phyloP scores from a whole-genome alignment of 2,888 invertebrate genomes.

The Oxytorus armatus region DNA sequence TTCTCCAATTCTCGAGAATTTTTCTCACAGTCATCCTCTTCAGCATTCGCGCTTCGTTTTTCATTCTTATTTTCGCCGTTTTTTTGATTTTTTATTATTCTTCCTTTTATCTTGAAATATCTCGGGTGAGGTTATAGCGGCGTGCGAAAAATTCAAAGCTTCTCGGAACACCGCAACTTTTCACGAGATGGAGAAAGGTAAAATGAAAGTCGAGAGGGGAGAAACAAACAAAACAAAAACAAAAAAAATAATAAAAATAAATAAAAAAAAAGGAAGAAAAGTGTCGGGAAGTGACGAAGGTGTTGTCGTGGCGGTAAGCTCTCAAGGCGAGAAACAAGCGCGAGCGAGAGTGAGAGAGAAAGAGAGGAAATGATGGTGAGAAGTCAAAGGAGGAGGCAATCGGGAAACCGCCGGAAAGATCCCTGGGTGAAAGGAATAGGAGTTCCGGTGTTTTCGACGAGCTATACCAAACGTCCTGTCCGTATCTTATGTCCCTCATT shows the following conservation, averaged over 20 bases:
- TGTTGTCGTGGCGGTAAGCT: conserved; percentile 45
- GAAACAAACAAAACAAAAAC: not conserved
- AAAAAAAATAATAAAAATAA: too few relatives aligned
- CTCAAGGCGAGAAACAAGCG: conserved; percentile 28
- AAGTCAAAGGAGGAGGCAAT: conserved; percentile 62
- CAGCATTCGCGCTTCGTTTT: conserved; percentile 4
- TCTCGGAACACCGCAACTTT: conserved; percentile 39
- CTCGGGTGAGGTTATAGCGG: conserved; percentile 24
- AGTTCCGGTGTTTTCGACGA: conserved; percentile 58
- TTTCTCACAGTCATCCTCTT: conserved; percentile 7
- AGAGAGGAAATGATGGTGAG: conserved; percentile 50
- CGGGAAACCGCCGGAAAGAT: conserved; percentile 49
- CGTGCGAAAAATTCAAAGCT: conserved; percentile 56
- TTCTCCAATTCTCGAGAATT: conserved; percentile 39
- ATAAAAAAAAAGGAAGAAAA: not conserved
- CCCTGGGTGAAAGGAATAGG: conserved; percentile 45
- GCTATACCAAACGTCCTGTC: conserved; percentile 44
- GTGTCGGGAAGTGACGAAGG: conserved; percentile 18
- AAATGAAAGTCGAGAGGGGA: not conserved
- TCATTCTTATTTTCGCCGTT: conserved; percentile 1
- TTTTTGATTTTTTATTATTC: not conserved
- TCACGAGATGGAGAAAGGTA: not conserved
- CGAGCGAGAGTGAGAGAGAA: conserved; percentile 13
- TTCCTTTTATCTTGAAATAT: conserved; percentile 16
- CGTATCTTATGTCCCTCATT: conserved; percentile 13